These are phyloP conservation scores for Lampris megalopsis DNA, from an alignment of 2,113 vertebrate species.

Conservation along the genomic window DNA sequence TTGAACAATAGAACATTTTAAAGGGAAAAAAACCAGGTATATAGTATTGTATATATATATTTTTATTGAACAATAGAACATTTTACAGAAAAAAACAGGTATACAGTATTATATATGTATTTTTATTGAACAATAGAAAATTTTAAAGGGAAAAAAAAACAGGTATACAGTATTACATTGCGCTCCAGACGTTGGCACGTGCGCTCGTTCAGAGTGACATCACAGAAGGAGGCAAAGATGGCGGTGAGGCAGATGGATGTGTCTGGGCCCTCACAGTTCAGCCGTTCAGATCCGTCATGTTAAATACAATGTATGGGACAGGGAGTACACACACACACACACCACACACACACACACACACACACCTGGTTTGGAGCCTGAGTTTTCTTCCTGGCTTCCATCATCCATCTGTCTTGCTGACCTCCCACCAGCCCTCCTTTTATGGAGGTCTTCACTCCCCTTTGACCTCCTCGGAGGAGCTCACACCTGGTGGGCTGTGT, in stretches of 20 bases:
- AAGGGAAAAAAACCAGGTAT: too few species aligned
- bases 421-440: neutral
- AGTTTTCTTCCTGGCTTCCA: constrained; percentile 50
- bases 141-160: too few species aligned
- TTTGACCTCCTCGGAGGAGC: constrained; percentile 14
- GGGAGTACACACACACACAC: constrained; percentile 18
- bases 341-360: constrained; percentile 5
- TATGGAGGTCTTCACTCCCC: constrained; percentile 6
- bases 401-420: constrained; percentile 13
- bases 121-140: too few species aligned
- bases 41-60: too few species aligned
- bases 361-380: constrained; percentile 56
- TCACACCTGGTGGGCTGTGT: constrained; percentile 49
- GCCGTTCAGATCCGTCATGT: constrained; percentile 14
- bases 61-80: too few species aligned
- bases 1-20: too few species aligned
- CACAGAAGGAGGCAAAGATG: too few species aligned
- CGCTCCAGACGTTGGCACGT: too few species aligned
- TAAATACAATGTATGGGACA: constrained; percentile 35
- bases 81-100: too few species aligned
- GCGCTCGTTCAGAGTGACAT: too few species aligned
- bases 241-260: constrained; percentile 42
- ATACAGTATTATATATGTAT: too few species aligned
- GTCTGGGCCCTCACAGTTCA: constrained; percentile 26
- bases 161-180: too few species aligned